Conservation (phyloP, 1,140 invertebrate species). For the Pseudomyrmex flavicornis region DNA sequence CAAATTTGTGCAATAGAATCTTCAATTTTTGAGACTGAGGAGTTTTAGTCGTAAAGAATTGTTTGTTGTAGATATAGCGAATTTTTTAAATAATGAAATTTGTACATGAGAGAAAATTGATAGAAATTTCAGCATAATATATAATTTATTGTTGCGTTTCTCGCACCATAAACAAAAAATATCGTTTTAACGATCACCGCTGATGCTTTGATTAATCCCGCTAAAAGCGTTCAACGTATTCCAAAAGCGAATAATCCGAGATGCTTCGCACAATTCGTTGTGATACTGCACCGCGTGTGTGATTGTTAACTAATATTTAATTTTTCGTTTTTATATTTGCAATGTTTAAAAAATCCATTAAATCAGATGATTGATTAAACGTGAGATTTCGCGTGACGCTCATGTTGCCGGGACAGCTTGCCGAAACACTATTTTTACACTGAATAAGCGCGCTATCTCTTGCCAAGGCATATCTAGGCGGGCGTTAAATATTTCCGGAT, state of each 20-base stretch:
- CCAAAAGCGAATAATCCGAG: neutral
- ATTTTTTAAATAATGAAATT: neutral
- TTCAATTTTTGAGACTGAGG: slow-evolving; percentile 5
- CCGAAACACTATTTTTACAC: slow-evolving; percentile 60
- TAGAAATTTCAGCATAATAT: neutral
- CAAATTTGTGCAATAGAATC: neutral
- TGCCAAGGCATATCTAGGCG: slow-evolving; percentile 45
- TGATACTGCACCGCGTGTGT: neutral
- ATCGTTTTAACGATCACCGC: neutral
- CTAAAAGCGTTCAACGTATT: neutral
- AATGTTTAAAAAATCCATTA: neutral
- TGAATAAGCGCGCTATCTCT: slow-evolving; percentile 57
- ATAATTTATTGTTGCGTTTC: slow-evolving; percentile 38
- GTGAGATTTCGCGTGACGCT: neutral
- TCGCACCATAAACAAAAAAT: slow-evolving; percentile 11
- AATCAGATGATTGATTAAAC: neutral
- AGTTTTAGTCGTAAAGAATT: neutral
- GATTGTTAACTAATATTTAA: neutral
- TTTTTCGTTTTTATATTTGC: neutral
- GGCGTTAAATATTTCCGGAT: slow-evolving; percentile 36
- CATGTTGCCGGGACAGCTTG: slow-evolving; percentile 25
- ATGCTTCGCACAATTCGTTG: slow-evolving; percentile 21
- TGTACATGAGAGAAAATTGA: slow-evolving; percentile 20
- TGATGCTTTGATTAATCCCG: slow-evolving; percentile 58
- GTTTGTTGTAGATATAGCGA: neutral